These are phyloP conservation scores for Dolichopus griseipennis DNA, from an alignment of 2,888 invertebrate genomes.

Conservation along the genomic window DNA sequence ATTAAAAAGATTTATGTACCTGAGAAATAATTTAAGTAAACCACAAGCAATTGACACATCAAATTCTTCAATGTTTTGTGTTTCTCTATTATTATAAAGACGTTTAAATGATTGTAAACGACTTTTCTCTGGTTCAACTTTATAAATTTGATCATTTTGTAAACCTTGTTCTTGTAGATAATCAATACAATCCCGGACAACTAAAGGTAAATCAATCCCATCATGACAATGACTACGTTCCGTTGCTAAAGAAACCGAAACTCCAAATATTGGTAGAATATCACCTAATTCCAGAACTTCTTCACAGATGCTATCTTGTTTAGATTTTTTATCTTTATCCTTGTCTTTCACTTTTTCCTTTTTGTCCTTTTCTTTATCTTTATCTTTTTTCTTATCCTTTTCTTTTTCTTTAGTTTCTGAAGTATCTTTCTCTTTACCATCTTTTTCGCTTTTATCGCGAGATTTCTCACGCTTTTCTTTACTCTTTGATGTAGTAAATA, in stretches of 20 bases:
- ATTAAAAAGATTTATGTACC: conserved; percentile 43
- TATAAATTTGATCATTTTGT: conserved; percentile 72
- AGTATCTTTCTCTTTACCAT: conserved; percentile 47
- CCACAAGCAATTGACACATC: conserved; percentile 83
- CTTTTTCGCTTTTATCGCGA: conserved; percentile 61
- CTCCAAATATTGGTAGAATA: conserved; percentile 87
- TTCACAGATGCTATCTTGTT: conserved; percentile 54
- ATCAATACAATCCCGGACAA: conserved; percentile 90
- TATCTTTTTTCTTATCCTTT: conserved; percentile 51
- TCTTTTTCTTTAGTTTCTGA: conserved; percentile 47
- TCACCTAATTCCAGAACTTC: conserved; percentile 67
- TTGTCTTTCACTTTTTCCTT: no score
- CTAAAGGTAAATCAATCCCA: conserved; percentile 80
- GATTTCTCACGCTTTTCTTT: conserved; percentile 81
- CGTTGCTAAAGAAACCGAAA: conserved; percentile 73
- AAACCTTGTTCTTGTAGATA: conserved; percentile 62
- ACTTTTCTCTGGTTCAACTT: conserved; percentile 78
- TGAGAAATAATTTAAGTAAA: conserved; percentile 75
- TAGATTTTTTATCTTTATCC: conserved; percentile 68
- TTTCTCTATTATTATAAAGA: conserved; percentile 71
- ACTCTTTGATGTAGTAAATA: conserved; percentile 73
- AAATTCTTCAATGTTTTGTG: conserved; percentile 61
- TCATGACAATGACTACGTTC: conserved; percentile 88
- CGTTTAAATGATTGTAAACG: conserved; percentile 75
- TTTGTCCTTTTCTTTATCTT: conserved; percentile 61